Evolutionary conservation across 1,140 invertebrate genomes (phyloP), one percentile per base, ranked within the genome.

Genomic region (Dreissena rostriformis): DNA sequence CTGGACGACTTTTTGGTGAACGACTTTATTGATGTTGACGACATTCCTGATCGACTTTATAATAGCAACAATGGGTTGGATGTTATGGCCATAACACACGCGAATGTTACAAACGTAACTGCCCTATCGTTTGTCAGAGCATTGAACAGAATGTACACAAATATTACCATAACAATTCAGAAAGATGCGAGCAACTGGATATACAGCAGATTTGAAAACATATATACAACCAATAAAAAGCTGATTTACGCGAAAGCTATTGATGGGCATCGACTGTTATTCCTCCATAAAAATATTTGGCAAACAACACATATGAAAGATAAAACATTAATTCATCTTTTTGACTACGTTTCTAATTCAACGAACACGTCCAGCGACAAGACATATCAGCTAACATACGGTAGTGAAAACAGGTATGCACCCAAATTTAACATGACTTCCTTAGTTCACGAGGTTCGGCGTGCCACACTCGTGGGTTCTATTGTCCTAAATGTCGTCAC

Each of bases 1-100:
- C 28, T 87, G 15, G 84, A 85, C 65, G 88, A 89, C 72, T 89
- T 88, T 76, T 74, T 89, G 22, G 84, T 86, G 22, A 85, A 88
- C 76, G 82, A 87, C 80, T 55, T 86, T 22, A 17, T 80, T 4
- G 82, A 84, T 52, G 52, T 74, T 15, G 79, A 82, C 49, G 66
- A 68, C 11, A 72, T 88, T 12, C 87, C 88, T 66, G 84, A 89
- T 76, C 55, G 52, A n/a, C 70, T 89, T 11, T 89, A 79, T 73
- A 71, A 83, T 57, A 87, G 88, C 73, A 71, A 84, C 24, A 83
- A 87, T 72, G 88, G 84, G 8, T 52, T 61, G 5, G 29, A 85
- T 49, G 76, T 78, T 0, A 29, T 53, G 6, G 51, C 76, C 4
- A 87, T 89, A 14, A 61, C 52, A 7, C 11, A 55, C n/a, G 55